Conservation (phyloP, 2,797 vertebrate species). For the Parambassis ranga region DNA sequence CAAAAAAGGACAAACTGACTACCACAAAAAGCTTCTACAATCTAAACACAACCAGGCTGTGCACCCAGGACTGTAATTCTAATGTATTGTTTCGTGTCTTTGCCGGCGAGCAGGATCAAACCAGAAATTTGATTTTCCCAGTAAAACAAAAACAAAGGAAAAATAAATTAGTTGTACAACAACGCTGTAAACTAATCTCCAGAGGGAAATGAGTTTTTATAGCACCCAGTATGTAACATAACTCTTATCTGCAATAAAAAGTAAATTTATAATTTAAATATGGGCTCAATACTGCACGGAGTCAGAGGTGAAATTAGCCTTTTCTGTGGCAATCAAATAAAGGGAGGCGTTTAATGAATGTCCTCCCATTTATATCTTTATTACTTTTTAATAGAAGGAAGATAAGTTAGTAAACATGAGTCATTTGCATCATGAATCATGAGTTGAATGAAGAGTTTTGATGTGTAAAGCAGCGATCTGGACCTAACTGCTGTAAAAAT, state of each 20-base stretch:
- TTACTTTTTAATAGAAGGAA: not conserved
- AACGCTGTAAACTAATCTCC: too few relatives aligned
- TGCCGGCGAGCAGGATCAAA: not conserved
- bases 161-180: not conserved
- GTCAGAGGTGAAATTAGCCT: slow-evolving; percentile 20
- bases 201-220: not conserved
- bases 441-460: not conserved
- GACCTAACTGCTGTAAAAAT: slow-evolving; percentile 23
- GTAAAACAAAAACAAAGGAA: not conserved
- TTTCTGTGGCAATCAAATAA: not conserved
- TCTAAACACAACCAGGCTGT: not conserved
- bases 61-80: too few relatives aligned
- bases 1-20: not conserved
- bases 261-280: not conserved
- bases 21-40: not conserved
- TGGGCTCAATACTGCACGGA: not conserved
- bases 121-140: not conserved
- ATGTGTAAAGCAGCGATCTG: slow-evolving; percentile 19
- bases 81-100: too few relatives aligned
- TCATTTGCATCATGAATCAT: not conserved
- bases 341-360: slow-evolving; percentile 5
- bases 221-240: not conserved
- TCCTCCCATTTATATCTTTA: not conserved
- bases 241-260: not conserved
- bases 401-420: not conserved